A percentile compares a stretch with the other conserved stretches of the same genome.
Evolutionary conservation across 2,113 vertebrate species (phyloP).

Genomic region (Crotalus helleri): DNA sequence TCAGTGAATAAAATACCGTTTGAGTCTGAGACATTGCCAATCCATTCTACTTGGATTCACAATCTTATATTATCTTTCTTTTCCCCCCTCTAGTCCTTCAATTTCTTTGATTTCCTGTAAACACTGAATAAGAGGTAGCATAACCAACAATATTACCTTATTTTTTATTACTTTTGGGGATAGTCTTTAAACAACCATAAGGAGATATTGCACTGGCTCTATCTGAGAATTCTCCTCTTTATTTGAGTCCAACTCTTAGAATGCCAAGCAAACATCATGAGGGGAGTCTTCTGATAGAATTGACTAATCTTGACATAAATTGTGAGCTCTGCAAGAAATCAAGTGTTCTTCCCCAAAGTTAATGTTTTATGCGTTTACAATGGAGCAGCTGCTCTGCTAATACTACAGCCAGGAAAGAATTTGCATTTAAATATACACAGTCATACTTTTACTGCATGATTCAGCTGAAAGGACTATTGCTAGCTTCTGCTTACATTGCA

Average conservation of each 20-base stretch:
- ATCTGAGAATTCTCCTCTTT: background rate
- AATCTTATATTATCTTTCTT: background rate
- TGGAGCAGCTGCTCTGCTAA: background rate
- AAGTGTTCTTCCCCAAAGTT: background rate
- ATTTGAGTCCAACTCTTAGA: too few relatives aligned
- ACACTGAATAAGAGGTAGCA: background rate
- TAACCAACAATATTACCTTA: background rate
- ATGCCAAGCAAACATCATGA: background rate
- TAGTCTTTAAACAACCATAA: background rate
- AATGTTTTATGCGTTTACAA: background rate
- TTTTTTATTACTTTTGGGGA: background rate
- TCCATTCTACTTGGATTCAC: background rate
- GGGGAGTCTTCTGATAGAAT: background rate
- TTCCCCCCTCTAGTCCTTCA: background rate
- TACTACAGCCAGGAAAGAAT: background rate
- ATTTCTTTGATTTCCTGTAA: background rate
- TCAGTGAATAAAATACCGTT: background rate
- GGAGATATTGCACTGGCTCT: background rate
- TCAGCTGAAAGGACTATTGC: conserved; percentile 47
- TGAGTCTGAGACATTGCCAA: background rate
- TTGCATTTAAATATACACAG: conserved; percentile 5
- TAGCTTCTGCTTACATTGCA: conserved; percentile 23
- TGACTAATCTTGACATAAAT: background rate
- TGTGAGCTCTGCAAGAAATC: background rate
- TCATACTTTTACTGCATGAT: background rate